Evolutionary conservation across 2,113 vertebrate genomes (phyloP), one percentile per base, ranked within the genome.

Genomic region (Osmerus eperlanus): DNA sequence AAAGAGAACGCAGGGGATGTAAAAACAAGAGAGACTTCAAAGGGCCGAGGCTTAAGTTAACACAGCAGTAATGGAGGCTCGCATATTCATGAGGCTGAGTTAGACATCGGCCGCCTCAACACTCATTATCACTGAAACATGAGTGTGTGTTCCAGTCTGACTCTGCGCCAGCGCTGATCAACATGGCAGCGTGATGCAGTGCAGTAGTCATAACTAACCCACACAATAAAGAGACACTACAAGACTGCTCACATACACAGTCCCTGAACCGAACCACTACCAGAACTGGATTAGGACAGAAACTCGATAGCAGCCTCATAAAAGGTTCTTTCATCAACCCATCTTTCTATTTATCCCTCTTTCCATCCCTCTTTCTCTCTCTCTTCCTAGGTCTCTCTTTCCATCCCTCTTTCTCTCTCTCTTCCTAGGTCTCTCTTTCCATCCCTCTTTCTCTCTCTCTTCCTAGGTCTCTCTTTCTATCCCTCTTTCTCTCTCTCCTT

Each of bases 111-210:
- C 72, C 23, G 82, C 74, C 79, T 72, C 76, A 76, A 75, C 54
- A 78, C 73, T 64, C 23, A 53, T 41, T 41, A 41, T 41, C 36
- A 72, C 74, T 65, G 71, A 75, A 77, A 66, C 18, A 19, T 9
- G 51, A 74, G 69, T 72, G 51, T 54, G 75, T 70, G 69, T 80
- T 72, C 77, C 61, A 80, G 85, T 84, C 78, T 54, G 21, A 69
- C 78, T 84, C 79, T 4, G 72, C 81, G 78, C 81, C 85, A 78
- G 80, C 54, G 69, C 74, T 83, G 89, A 90, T 92, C 84, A 89
- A 89, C 88, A 89, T 89, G 86, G 85, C 82, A 88, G 88, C 84
- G 83, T 84, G 90, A 89, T 89, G 88, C 91, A 91, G 85, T 91
- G 91, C 90, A 90, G 91, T 81, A 76, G 85, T 88, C 82, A 75